Evolutionary conservation across 2,113 vertebrate genomes (phyloP).

Genomic region (Mohoua ochrocephala): DNA sequence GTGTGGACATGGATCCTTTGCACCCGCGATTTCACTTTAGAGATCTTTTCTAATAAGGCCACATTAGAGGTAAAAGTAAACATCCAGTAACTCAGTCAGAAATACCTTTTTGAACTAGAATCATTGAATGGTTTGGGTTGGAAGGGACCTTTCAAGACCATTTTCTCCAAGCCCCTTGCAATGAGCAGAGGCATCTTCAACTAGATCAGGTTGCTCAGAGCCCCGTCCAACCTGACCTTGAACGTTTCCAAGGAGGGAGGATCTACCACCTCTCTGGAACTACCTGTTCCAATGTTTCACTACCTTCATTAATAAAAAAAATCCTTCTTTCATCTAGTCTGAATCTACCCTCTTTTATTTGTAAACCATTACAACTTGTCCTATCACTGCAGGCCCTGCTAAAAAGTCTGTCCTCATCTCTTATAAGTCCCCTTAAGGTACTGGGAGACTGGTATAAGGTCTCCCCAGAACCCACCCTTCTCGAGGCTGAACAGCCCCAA

Average conservation of each 20-base stretch:
- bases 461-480: not conserved
- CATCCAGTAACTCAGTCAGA: not conserved
- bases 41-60: not conserved
- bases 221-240: rapidly evolving
- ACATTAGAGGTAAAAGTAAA: not conserved
- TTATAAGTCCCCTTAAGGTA: not conserved
- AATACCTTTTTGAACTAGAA: not conserved
- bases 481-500: rapidly evolving
- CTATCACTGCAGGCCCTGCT: not conserved
- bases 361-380: not conserved
- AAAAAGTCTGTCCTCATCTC: not conserved
- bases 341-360: not conserved
- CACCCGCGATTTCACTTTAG: not conserved
- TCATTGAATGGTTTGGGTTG: not conserved
- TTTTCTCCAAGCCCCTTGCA: not conserved
- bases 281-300: not conserved
- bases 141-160: not conserved
- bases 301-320: not conserved
- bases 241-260: not conserved
- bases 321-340: not conserved
- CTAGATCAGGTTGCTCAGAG: not conserved
- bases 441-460: not conserved
- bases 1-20: not conserved
- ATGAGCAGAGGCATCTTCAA: not conserved
- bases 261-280: not conserved